Percentiles rank a stretch among this genome's conserved stretches.
phyloP scores from a whole-genome alignment of 1,140 invertebrate species.

The Eurosta solidaginis region DNA sequence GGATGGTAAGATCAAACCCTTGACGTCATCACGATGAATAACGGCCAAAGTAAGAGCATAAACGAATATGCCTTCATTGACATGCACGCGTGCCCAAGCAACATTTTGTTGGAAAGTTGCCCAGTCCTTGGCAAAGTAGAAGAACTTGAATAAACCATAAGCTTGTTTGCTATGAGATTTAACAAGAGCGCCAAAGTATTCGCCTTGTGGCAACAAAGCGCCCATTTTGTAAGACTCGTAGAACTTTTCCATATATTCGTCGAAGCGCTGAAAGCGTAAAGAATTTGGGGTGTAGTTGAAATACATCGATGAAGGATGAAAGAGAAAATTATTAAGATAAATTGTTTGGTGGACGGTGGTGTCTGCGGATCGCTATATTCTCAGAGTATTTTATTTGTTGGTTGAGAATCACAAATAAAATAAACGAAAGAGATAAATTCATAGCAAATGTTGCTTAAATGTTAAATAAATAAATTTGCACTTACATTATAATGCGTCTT shows the following conservation, averaged over 20 bases:
- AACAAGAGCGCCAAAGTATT: constrained; percentile 52
- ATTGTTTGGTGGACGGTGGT: neutral
- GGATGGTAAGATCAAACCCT: constrained; percentile 65
- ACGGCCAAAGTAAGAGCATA: constrained; percentile 66
- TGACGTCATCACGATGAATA: constrained; percentile 64
- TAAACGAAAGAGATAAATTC: too few relatives aligned
- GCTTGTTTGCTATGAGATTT: constrained; percentile 62
- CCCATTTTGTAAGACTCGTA: constrained; percentile 45
- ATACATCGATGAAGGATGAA: neutral
- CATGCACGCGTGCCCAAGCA: constrained; percentile 64
- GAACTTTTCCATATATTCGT: constrained; percentile 50
- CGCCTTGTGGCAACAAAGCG: constrained; percentile 49
- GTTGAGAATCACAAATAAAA: too few relatives aligned
- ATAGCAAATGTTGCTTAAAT: too few relatives aligned
- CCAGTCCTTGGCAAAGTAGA: constrained; percentile 69
- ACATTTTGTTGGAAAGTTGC: constrained; percentile 69
- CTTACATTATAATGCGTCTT: constrained; percentile 50
- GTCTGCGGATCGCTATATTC: too few relatives aligned
- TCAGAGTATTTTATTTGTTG: too few relatives aligned
- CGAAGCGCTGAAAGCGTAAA: constrained; percentile 35
- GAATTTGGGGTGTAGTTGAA: neutral
- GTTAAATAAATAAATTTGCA: constrained; percentile 34
- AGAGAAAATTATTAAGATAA: neutral
- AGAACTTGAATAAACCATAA: constrained; percentile 63
- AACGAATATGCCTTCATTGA: constrained; percentile 68